Conservation (phyloP, 2,797 vertebrate species). For the Anguilla anguilla region DNA sequence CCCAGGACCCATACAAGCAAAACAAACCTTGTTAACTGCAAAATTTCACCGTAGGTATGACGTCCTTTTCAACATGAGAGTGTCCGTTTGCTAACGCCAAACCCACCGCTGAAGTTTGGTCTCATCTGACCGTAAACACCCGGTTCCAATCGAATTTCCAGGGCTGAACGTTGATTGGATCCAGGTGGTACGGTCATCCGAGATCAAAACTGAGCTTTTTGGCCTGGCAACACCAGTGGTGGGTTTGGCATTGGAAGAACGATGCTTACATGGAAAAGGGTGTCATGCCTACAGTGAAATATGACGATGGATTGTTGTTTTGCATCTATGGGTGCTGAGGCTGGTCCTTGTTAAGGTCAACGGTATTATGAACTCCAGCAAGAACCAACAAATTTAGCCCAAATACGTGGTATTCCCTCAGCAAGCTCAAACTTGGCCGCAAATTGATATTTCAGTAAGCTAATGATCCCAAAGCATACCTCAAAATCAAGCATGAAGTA, state of each 20-base stretch:
- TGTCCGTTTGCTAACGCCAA: background rate
- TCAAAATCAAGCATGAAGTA: background rate
- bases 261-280: background rate
- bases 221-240: too few relatives aligned
- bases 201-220: too few relatives aligned
- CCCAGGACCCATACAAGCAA: background rate
- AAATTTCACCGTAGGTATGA: background rate
- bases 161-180: background rate
- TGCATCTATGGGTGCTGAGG: background rate
- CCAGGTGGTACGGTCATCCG: too few relatives aligned
- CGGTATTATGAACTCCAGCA: background rate
- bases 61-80: background rate
- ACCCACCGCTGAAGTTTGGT: background rate
- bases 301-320: background rate
- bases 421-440: background rate
- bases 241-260: background rate
- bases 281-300: background rate
- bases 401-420: background rate
- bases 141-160: background rate
- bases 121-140: background rate
- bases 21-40: background rate
- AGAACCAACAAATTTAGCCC: background rate
- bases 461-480: background rate
- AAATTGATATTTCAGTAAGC: background rate
- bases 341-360: background rate